A percentile compares a stretch with the other conserved stretches of the same genome.
Evolutionary conservation across 2,888 invertebrate species (phyloP).

Genomic region (Tipula confusa): DNA sequence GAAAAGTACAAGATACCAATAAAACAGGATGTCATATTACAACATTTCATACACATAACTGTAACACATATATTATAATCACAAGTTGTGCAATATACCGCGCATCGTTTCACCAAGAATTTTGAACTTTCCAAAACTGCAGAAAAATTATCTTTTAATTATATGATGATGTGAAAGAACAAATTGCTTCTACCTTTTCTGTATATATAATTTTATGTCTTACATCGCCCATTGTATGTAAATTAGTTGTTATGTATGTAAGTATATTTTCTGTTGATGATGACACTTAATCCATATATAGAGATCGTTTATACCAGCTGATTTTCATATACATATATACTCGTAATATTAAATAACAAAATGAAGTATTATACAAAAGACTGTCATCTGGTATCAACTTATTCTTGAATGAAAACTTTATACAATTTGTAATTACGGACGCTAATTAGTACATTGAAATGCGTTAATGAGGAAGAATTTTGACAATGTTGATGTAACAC

Average conservation of each 20-base stretch:
- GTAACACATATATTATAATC: neutral
- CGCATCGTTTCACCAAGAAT: neutral
- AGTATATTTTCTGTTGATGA: neutral
- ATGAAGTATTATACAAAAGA: neutral
- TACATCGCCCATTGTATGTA: neutral
- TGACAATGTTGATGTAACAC: neutral
- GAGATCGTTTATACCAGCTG: neutral
- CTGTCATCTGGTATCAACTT: neutral
- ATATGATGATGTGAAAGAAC: neutral
- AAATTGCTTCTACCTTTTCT: neutral
- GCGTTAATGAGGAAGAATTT: neutral
- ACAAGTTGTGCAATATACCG: neutral
- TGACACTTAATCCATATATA: neutral
- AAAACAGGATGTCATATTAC: neutral
- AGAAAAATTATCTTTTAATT: neutral
- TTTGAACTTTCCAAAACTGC: neutral
- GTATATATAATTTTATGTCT: neutral
- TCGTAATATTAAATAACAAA: neutral
- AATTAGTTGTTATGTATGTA: neutral
- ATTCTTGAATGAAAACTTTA: neutral
- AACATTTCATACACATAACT: neutral
- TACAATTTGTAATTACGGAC: neutral
- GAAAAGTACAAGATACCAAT: no score
- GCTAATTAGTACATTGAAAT: neutral
- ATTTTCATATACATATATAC: neutral